phyloP scores from a whole-genome alignment of 2,113 vertebrate species.

The Sprattus sprattus region DNA sequence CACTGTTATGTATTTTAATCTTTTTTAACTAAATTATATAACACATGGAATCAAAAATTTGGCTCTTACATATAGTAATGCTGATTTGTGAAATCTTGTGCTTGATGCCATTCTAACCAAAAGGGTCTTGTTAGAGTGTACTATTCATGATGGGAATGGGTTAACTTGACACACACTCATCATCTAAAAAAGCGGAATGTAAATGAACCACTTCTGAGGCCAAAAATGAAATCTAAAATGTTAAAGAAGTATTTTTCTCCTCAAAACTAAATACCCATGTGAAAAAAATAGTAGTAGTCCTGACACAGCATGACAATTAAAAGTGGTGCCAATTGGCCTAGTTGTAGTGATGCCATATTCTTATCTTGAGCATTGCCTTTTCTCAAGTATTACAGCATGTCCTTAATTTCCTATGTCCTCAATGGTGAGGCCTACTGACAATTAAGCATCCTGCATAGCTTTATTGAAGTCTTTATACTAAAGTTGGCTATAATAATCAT shows the following conservation, averaged over 20 bases:
- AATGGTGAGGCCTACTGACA: neutral
- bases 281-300: neutral
- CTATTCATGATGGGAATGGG: too few relatives aligned
- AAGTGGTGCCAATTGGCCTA: neutral
- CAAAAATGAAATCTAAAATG: neutral
- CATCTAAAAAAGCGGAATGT: neutral
- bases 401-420: neutral
- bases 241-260: neutral
- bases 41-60: too few relatives aligned
- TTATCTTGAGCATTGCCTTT: neutral
- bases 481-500: constrained; percentile 3
- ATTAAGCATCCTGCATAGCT: neutral
- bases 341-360: neutral
- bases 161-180: neutral
- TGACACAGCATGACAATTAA: neutral
- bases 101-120: too few relatives aligned
- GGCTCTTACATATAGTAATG: too few relatives aligned
- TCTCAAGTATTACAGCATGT: neutral
- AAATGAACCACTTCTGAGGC: neutral
- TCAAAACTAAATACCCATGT: neutral
- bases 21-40: too few relatives aligned
- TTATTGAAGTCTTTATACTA: neutral
- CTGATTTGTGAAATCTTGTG: too few relatives aligned
- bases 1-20: too few relatives aligned
- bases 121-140: too few relatives aligned